These are phyloP conservation scores for Aptenodytes patagonicus DNA, from an alignment of 2,113 vertebrate species.

Conservation along the genomic window DNA sequence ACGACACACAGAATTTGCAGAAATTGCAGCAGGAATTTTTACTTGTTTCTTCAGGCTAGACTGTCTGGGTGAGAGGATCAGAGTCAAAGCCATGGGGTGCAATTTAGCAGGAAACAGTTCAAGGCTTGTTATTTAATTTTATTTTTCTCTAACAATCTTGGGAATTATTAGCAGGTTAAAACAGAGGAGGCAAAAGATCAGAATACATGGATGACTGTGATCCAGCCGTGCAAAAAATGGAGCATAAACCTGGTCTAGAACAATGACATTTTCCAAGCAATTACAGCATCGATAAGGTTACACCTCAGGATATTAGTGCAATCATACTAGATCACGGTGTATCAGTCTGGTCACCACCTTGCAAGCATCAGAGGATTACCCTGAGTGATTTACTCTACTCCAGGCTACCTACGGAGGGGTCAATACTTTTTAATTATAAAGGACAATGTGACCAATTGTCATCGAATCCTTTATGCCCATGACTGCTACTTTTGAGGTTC, in stretches of 20 bases:
- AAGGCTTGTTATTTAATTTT: neutral
- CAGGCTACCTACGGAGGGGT: neutral
- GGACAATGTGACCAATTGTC: neutral
- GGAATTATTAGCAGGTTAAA: neutral
- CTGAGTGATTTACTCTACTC: neutral
- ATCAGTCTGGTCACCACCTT: neutral
- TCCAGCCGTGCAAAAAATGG: neutral
- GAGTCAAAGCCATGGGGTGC: neutral
- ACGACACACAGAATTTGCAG: neutral
- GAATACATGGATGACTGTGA: neutral
- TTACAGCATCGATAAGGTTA: too few relatives aligned
- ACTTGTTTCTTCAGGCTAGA: neutral
- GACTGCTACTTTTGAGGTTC: neutral
- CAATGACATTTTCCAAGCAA: neutral
- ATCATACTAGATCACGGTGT: neutral
- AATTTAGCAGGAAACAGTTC: neutral
- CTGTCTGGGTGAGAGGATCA: neutral
- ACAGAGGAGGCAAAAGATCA: neutral
- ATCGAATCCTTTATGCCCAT: accelerated
- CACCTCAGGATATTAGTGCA: too few relatives aligned
- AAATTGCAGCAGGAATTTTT: neutral
- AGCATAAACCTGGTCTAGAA: neutral
- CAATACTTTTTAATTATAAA: neutral
- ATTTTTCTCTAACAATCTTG: neutral
- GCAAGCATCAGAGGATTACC: neutral